Conservation (phyloP, 2,888 invertebrate genomes). For the Geotrupes spiniger region DNA sequence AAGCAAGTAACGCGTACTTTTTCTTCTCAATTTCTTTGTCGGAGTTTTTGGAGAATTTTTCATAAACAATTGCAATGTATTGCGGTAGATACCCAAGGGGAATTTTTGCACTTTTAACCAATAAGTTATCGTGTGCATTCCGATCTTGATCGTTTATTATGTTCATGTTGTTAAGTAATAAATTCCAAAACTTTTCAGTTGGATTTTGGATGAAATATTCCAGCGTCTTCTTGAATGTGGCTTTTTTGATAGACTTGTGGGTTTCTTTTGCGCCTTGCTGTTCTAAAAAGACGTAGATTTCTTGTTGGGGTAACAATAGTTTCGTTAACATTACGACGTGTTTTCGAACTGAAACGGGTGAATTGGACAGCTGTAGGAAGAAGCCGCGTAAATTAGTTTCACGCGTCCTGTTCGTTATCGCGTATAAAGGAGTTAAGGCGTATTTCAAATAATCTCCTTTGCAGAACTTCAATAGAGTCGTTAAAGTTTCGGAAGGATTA, state of each 20-base stretch:
- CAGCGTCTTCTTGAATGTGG: conserved; percentile 3
- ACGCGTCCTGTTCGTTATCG: conserved; percentile 1
- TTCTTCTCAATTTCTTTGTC: not conserved
- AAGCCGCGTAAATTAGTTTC: conserved; percentile 8
- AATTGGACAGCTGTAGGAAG: conserved; percentile 8
- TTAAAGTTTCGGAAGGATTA: conserved; percentile 4
- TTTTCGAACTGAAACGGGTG: conserved; percentile 18
- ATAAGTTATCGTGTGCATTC: not conserved
- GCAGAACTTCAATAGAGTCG: conserved; percentile 15
- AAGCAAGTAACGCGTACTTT: not conserved
- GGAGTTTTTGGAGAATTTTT: not conserved
- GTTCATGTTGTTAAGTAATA: conserved; percentile 4
- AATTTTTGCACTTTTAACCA: not conserved
- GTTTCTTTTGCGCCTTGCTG: not conserved
- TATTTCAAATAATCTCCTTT: conserved; percentile 18
- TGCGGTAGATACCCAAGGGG: not conserved
- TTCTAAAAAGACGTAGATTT: conserved; percentile 4
- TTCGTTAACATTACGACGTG: conserved; percentile 15
- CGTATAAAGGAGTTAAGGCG: conserved; percentile 8
- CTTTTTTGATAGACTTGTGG: not conserved
- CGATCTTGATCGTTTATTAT: not conserved
- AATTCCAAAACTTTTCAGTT: conserved; percentile 13
- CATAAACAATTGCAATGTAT: not conserved
- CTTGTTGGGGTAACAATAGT: not conserved
- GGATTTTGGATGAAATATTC: conserved; percentile 7